phyloP scores from a whole-genome alignment of 1,140 invertebrate species.

The Halyomorpha halys region DNA sequence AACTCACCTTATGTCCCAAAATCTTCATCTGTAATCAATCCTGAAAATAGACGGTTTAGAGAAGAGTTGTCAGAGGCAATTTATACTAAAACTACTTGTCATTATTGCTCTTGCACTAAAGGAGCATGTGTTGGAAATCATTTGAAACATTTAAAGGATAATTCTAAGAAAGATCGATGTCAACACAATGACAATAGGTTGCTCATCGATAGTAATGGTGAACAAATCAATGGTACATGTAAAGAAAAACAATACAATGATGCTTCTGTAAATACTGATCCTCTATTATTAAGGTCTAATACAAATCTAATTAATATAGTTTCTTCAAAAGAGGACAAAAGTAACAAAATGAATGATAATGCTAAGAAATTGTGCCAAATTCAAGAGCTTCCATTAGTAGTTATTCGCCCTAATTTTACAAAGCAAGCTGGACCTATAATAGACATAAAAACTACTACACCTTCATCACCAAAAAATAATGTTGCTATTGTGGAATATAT shows the following conservation, averaged over 20 bases:
- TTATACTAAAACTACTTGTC: no score
- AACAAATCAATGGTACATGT: background rate
- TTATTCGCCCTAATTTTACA: constrained; percentile 17
- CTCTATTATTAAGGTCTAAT: background rate
- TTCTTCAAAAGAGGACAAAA: background rate
- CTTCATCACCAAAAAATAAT: constrained; percentile 4
- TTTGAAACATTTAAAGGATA: no score
- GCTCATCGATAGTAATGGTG: no score
- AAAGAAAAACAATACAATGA: constrained; percentile 6
- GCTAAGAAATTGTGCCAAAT: constrained; percentile 6
- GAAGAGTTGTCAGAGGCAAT: no score
- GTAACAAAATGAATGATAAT: background rate
- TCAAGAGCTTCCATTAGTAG: constrained; percentile 20
- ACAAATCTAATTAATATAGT: background rate
- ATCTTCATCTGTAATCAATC: no score
- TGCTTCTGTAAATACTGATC: constrained; percentile 9
- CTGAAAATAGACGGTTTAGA: no score
- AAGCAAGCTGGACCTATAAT: constrained; percentile 16
- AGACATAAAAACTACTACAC: constrained; percentile 6
- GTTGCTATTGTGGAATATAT: constrained; percentile 15
- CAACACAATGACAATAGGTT: no score
- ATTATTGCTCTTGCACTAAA: no score
- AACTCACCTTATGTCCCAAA: no score
- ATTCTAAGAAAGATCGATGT: no score
- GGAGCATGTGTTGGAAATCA: no score